Percentiles rank a stretch among this genome's conserved stretches.
These are phyloP conservation scores for Chelonoidis abingdonii DNA, from an alignment of 2,113 vertebrate species.

Conservation along the genomic window DNA sequence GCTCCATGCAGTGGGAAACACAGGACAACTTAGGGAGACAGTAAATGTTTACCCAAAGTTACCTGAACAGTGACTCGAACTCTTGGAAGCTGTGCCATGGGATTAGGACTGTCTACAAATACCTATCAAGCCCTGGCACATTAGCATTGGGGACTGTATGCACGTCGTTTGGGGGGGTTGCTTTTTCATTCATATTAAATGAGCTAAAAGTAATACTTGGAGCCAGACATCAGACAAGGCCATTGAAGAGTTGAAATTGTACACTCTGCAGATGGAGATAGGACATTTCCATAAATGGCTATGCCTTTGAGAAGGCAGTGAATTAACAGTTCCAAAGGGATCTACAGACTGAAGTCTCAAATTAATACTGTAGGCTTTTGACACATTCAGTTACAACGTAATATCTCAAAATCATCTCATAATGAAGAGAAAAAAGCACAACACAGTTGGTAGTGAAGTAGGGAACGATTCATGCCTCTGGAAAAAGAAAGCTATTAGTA, in stretches of 20 bases:
- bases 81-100: neutral
- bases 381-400: neutral
- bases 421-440: neutral
- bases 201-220: neutral
- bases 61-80: neutral
- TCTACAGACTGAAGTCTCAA: neutral
- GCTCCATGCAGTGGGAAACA: neutral
- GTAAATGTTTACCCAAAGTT: neutral
- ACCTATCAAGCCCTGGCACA: neutral
- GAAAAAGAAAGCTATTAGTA: neutral
- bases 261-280: neutral
- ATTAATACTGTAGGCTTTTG: neutral
- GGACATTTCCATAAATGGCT: neutral
- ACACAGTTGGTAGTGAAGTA: neutral
- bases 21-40: neutral
- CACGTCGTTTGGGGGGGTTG: neutral
- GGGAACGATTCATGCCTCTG: neutral
- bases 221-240: neutral
- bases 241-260: neutral
- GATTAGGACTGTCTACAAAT: neutral
- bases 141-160: neutral
- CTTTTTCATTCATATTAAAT: neutral
- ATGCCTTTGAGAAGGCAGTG: neutral
- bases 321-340: neutral
- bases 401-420: no score